Percentiles rank a stretch among this genome's conserved stretches.
Conservation (phyloP, 1,140 invertebrate species). For the Drosophila pseudoananassae region DNA sequence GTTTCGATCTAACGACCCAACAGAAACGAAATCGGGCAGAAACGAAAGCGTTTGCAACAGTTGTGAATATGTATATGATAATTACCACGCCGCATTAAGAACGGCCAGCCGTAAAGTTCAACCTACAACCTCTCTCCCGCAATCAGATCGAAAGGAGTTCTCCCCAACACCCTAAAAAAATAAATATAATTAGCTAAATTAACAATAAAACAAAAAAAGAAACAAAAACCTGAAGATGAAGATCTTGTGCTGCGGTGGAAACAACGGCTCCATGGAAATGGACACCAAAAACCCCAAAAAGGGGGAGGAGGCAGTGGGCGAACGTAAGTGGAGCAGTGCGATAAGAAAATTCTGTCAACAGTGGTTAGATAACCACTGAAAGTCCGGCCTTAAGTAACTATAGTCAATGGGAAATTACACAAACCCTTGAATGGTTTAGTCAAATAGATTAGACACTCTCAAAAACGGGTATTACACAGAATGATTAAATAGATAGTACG, state of each 20-base stretch:
- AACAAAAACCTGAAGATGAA: slow-evolving; percentile 20
- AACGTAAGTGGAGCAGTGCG: slow-evolving; percentile 35
- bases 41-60: slow-evolving; percentile 29
- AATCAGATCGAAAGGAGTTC: background rate
- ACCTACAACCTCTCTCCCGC: background rate
- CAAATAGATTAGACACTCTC: slow-evolving; percentile 1
- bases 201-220: slow-evolving; percentile 4
- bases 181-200: background rate
- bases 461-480: background rate
- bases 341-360: slow-evolving; percentile 5
- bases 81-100: slow-evolving; percentile 61
- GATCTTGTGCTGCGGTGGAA: slow-evolving; percentile 33
- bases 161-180: background rate
- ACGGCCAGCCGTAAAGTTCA: slow-evolving; percentile 19
- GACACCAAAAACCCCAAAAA: slow-evolving; percentile 33
- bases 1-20: background rate
- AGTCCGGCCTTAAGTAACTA: slow-evolving; percentile 17
- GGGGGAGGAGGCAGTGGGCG: slow-evolving; percentile 38
- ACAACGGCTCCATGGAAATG: slow-evolving; percentile 39
- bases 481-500: no score
- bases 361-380: slow-evolving; percentile 21
- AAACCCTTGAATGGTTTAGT: background rate
- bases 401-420: slow-evolving; percentile 1
- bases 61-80: slow-evolving; percentile 55
- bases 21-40: slow-evolving; percentile 13